A percentile compares a stretch with the other conserved stretches of the same genome.
These are phyloP conservation scores for Lamellibrachia columna DNA, from an alignment of 2,888 invertebrate genomes.

Conservation along the genomic window DNA sequence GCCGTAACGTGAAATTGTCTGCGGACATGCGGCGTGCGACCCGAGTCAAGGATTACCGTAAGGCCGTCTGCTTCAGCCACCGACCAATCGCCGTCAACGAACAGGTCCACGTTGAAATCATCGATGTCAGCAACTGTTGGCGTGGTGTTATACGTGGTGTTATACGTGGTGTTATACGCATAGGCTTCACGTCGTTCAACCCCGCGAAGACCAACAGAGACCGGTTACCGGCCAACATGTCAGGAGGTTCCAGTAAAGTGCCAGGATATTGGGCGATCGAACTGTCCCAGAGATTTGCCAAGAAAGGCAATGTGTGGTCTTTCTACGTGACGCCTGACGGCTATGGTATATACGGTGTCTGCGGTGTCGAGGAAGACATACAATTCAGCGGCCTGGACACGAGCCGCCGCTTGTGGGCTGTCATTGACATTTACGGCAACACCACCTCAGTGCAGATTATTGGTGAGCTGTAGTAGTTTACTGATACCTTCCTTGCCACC, in stretches of 20 bases:
- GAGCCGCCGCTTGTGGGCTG: constrained; percentile 80
- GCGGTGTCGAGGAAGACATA: constrained; percentile 94
- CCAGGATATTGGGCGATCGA: too few species aligned
- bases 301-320: too few species aligned
- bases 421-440: constrained; percentile 97
- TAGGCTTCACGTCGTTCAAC: too few species aligned
- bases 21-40: constrained; percentile 85
- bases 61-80: constrained; percentile 75
- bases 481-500: not conserved
- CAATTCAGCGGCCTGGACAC: constrained; percentile 82
- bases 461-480: constrained; percentile 38
- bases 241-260: too few species aligned
- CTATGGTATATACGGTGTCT: constrained; percentile 93
- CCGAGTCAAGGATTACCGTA: constrained; percentile 92
- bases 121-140: constrained; percentile 87
- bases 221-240: too few species aligned
- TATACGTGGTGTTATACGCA: constrained; percentile 92
- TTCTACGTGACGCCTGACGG: constrained; percentile 73
- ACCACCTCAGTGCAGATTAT: constrained; percentile 93
- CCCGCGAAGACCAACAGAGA: too few species aligned
- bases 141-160: constrained; percentile 94
- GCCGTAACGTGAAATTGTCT: constrained; percentile 89
- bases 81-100: constrained; percentile 92
- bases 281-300: too few species aligned
- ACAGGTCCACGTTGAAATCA: constrained; percentile 72